Base-by-base conservation (phyloP, 2,113 vertebrate species). In the Marmota flaviventris region DNA sequence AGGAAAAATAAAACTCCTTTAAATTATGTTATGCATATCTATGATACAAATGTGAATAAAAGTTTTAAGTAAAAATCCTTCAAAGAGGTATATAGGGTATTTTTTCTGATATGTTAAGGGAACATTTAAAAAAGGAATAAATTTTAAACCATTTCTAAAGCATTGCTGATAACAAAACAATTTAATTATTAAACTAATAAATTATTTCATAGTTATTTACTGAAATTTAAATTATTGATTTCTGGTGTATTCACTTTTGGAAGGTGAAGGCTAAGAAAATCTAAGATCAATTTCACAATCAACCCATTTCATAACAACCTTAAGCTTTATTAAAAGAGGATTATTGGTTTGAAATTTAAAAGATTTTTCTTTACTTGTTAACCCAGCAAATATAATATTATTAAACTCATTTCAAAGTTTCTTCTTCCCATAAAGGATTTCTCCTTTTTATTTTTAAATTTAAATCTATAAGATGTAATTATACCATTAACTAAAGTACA, bases 381-480 rank as follows among this genome's bases (percentile, higher is more conserved):
- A 73, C 16, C 29, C 34, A 82, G 45, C 42, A 93, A 81, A 95
- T 18, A 85, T 24, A 75, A 77, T 29, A 22, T 84, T 58, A 89
- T 72, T 92, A 92, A 95, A 70, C 67, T 88, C 17, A 69, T 95
- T 93, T 72, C 51, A 94, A 93, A 90, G 20, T 67, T 90, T 85
- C 37, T 51, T 92, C 81, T 53, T 78, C 14, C 67, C 76, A 84
- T 34, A 76, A 86, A 77, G 32, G 8, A 86, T 56, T 93, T 91
- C 81, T 92, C 69, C 56, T 32, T 81, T 79, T 88, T 42, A 81
- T 93, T 61, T 61, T 24, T 61, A 61, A 56, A 87, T 86, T 78
- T 87, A 90, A 94, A 83, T 76, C 58, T 87, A 53, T n/a, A 94
- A 81, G 37, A 95, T 82, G 25, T 75, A 97, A 93, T 84, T 42